Conservation (phyloP, 2,888 invertebrate species). For the Eupithecia exiguata region DNA sequence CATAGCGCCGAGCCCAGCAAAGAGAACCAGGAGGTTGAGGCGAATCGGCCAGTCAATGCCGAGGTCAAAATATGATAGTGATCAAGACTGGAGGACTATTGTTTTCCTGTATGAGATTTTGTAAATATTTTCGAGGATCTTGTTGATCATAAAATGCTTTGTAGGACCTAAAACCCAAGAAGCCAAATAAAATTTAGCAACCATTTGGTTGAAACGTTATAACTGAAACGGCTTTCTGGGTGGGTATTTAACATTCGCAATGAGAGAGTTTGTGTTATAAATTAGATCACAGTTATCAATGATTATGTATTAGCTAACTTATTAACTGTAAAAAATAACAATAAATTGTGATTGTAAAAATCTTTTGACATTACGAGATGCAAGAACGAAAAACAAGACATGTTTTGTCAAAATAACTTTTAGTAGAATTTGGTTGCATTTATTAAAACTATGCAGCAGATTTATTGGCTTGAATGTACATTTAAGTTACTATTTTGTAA, state of each 20-base stretch:
- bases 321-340: background rate
- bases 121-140: conserved; percentile 39
- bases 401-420: background rate
- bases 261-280: background rate
- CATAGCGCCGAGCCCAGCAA: conserved; percentile 71
- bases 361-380: background rate
- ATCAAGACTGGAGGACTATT: conserved; percentile 38
- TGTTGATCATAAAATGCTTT: conserved; percentile 10
- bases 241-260: background rate
- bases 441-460: background rate
- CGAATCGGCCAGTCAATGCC: conserved; percentile 63
- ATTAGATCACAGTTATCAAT: background rate
- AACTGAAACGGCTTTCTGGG: background rate
- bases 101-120: conserved; percentile 41
- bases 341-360: background rate
- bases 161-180: background rate
- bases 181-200: background rate
- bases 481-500: background rate
- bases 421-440: background rate
- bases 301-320: background rate
- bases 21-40: conserved; percentile 58
- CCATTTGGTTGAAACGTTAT: background rate
- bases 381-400: background rate
- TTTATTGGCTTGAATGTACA: background rate
- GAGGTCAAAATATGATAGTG: conserved; percentile 60